Evolutionary conservation across 2,113 vertebrate genomes (phyloP).

Genomic region (Bufo gargarizans): DNA sequence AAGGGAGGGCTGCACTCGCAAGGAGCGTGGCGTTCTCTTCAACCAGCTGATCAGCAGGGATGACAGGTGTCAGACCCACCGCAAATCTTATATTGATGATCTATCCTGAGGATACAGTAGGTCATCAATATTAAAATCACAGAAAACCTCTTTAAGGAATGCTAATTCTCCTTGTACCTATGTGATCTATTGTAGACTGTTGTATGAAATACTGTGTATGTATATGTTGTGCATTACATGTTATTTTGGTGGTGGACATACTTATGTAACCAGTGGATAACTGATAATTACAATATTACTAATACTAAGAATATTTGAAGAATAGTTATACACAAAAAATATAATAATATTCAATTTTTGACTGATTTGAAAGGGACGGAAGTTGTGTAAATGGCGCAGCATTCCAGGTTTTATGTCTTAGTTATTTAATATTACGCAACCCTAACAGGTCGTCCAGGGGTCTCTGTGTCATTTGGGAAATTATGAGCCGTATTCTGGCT

Average conservation of each 20-base stretch:
- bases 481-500: slow-evolving; percentile 72
- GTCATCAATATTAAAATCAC: too few species aligned
- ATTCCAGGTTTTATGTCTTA: slow-evolving; percentile 65
- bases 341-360: neutral
- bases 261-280: neutral
- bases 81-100: too few species aligned
- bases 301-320: neutral
- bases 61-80: too few species aligned
- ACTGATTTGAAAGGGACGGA: neutral
- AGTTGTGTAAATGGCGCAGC: neutral
- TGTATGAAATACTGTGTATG: too few species aligned
- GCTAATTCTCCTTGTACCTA: too few species aligned
- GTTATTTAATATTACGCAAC: slow-evolving; percentile 76
- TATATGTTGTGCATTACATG: too few species aligned
- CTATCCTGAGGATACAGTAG: too few species aligned
- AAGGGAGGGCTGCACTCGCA: too few species aligned
- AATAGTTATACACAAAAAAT: neutral
- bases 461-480: slow-evolving; percentile 74
- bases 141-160: too few species aligned
- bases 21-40: too few species aligned
- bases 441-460: slow-evolving; percentile 76
- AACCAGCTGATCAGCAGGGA: too few species aligned
- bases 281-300: neutral
- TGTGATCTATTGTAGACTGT: too few species aligned
- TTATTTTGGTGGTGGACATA: neutral